Evolutionary conservation across 2,113 vertebrate genomes (phyloP).

Genomic region (Bos indicus): DNA sequence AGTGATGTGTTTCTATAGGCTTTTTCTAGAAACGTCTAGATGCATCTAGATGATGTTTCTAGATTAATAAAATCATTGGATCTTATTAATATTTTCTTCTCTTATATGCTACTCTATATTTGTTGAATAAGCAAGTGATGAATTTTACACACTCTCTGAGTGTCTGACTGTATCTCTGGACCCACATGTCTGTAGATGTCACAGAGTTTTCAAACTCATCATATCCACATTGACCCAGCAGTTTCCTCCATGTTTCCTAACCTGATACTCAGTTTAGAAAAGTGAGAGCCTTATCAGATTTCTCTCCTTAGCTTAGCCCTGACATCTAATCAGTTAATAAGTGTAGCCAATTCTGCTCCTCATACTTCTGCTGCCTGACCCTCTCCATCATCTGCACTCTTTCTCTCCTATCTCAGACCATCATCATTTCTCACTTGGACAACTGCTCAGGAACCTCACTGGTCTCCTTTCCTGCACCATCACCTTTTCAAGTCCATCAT

Average conservation of each 20-base stretch:
- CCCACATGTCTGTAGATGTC: background rate
- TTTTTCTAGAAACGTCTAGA: background rate
- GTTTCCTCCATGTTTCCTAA: background rate
- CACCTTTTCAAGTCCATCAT: background rate
- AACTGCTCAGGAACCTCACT: background rate
- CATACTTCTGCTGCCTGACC: background rate
- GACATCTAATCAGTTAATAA: background rate
- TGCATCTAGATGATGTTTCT: background rate
- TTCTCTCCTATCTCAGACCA: background rate
- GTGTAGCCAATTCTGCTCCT: background rate
- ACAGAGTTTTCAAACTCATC: background rate
- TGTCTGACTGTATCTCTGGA: background rate
- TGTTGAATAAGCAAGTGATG: background rate
- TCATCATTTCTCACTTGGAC: background rate
- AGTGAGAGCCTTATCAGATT: background rate
- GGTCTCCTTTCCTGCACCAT: background rate
- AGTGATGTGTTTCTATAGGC: background rate
- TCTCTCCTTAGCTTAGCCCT: background rate
- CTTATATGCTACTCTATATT: background rate
- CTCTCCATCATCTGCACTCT: background rate
- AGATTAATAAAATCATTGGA: background rate
- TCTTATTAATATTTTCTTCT: background rate
- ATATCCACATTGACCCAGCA: background rate
- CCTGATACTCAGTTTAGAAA: background rate
- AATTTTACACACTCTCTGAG: background rate